Base-by-base conservation (phyloP, 2,888 invertebrate genomes). In the Holacanthella duospinosa region DNA sequence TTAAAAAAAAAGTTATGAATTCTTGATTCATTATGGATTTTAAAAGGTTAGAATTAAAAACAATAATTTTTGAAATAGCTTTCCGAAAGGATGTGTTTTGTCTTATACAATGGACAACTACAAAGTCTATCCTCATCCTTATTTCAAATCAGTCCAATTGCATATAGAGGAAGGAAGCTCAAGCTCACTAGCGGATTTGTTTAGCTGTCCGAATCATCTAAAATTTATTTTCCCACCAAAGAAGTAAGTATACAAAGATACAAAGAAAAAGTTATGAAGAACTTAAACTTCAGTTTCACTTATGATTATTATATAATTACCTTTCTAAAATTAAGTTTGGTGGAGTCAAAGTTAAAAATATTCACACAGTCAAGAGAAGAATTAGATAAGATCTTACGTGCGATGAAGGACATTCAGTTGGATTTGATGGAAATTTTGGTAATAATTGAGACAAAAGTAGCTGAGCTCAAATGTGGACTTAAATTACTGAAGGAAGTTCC, bases 81-180 rank as follows among this genome's bases (percentile, higher is more conserved):
- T 44, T 43, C 57, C 62, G 26, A 44, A 28, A 12, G 27, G 27
- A 6, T 43, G 43, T 24, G 4, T 29, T 9, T n/a, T 43, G 4
- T 57, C 57, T 16, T 62, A 62, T 29, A 58, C 62, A 21, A 44
- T n/a, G 48, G 58, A 62, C 24, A 36, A 36, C 29, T 58, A 29
- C 36, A 56, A 62, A 62, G 53, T 62, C 24, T 28, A 27, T 43
- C 62, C 62, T 16, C 53, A 24, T 44, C 62, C 62, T 1, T 12
- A 12, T 6, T 62, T 62, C 48, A 43, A 36, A 27, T 48, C 62
- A 16, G 25, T 24, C 19, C 26, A 21, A 29, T 12, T 59, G 43
- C 12, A 36, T n/a, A n/a, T n/a, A n/a, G n/a, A n/a, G n/a, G n/a
- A n/a, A n/a, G n/a, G n/a, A n/a, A n/a, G n/a, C n/a, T n/a, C n/a